A percentile compares a stretch with the other conserved stretches of the same genome.
Conservation (phyloP, 2,888 invertebrate genomes). For the Periphyllus acericola region DNA sequence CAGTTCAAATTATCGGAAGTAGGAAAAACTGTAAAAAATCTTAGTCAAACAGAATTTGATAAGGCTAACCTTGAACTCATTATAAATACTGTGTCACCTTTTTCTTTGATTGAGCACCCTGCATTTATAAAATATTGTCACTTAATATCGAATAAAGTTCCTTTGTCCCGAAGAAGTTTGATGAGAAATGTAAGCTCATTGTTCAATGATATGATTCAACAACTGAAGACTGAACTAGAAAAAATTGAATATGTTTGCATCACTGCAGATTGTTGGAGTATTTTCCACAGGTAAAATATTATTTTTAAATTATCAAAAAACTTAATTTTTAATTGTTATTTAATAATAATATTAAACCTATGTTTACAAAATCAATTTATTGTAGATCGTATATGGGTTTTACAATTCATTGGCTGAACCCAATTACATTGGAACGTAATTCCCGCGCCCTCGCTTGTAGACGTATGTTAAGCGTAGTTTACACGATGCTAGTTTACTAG, state of each 20-base stretch:
- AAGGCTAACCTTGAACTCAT: constrained; percentile 14
- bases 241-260: constrained; percentile 2
- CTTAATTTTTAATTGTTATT: constrained; percentile 10
- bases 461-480: no score
- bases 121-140: constrained; percentile 24
- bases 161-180: constrained; percentile 10
- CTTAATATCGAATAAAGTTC: constrained; percentile 23
- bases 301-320: constrained; percentile 5
- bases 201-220: background rate
- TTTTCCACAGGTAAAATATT: background rate
- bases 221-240: constrained; percentile 22
- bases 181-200: background rate
- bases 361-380: no score
- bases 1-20: constrained; percentile 25
- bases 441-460: no score
- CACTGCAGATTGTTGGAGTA: constrained; percentile 8
- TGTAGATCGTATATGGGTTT: no score
- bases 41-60: constrained; percentile 28
- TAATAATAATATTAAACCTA: constrained; percentile 2
- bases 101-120: constrained; percentile 28
- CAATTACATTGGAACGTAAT: no score
- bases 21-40: constrained; percentile 37
- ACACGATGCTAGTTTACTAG: no score
- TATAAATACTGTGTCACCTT: constrained; percentile 15
- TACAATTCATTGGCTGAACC: no score